Evolutionary conservation across 2,888 invertebrate genomes (phyloP), one percentile per base, ranked within the genome.

Genomic region (Eumacrocentrus americanus): DNA sequence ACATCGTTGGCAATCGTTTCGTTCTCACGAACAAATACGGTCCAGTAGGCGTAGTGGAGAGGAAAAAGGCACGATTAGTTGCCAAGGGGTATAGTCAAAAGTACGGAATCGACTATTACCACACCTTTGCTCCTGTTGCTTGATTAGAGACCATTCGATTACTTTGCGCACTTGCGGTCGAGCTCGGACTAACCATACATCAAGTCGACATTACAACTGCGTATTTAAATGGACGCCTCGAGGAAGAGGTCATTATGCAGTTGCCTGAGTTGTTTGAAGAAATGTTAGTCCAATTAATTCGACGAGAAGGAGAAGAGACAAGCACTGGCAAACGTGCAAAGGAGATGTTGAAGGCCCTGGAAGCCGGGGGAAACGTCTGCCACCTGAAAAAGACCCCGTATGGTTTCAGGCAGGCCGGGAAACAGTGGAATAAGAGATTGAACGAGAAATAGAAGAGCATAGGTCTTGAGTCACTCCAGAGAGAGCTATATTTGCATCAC

Each of bases 131-230:
- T 20, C 58, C 58, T 35, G 58, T 58, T 16, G 44, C 52, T 1
- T 12, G 56, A 34, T 35, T 60, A 12, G 55, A 56, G 16, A 50
- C 53, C 1, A 52, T 59, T 37, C 42, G 53, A 9, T 47, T 59
- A 11, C 4, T 59, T 29, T 46, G 52, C 11, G 59, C 59, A 16
- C 35, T 58, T 14, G 34, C 53, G 5, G 59, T 34, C 6, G 12
- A 53, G 35, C 35, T 47, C 2, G 42, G 29, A 16, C 16, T 55
- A 29, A 42, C 23, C 11, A 58, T 60, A 2, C 14, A 51, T 11
- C 65, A 65, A 18, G 20, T 62, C 11, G 63, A 65, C 16, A 44
- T 65, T 0, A 57, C 54, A 1, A 53, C 62, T 0, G 65, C 65
- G 0, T 63, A 63, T 35, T 29, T 65, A 1, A 60, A 63, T 37